A percentile compares a stretch with the other conserved stretches of the same genome.
These are phyloP conservation scores for Furcifer pardalis DNA, from an alignment of 2,797 vertebrate genomes.

Conservation along the genomic window DNA sequence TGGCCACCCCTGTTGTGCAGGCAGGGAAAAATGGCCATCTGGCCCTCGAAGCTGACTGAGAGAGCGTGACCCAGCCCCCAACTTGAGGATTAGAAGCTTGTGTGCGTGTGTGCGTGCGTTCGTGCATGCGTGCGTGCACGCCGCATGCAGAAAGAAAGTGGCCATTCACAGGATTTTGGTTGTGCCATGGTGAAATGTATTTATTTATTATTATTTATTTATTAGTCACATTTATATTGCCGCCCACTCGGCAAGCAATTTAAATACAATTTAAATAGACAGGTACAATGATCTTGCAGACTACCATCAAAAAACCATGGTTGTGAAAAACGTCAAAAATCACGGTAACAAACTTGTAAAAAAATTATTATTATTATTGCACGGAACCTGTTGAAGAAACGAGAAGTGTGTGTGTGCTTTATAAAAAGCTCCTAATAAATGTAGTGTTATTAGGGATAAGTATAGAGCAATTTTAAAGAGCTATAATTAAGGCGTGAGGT, in stretches of 20 bases:
- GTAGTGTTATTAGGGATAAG: constrained; percentile 60
- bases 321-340: background rate
- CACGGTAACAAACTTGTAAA: background rate
- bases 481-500: constrained; percentile 57
- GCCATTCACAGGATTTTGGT: background rate
- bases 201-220: no score
- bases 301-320: no score
- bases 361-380: constrained; percentile 15
- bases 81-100: background rate
- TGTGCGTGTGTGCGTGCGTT: no score
- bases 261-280: background rate
- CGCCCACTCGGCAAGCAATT: no score
- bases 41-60: no score
- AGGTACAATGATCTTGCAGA: background rate
- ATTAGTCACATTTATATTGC: no score
- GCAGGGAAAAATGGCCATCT: no score
- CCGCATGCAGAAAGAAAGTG: background rate
- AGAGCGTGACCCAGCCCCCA: no score
- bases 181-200: no score
- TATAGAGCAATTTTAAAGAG: constrained; percentile 56
- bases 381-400: background rate
- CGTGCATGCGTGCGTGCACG: no score
- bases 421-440: constrained; percentile 47
- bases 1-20: no score
- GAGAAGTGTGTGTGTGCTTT: background rate